A percentile compares a stretch with the other conserved stretches of the same genome.
phyloP scores from a whole-genome alignment of 2,888 invertebrate species.

The Zeuzera pyrina region DNA sequence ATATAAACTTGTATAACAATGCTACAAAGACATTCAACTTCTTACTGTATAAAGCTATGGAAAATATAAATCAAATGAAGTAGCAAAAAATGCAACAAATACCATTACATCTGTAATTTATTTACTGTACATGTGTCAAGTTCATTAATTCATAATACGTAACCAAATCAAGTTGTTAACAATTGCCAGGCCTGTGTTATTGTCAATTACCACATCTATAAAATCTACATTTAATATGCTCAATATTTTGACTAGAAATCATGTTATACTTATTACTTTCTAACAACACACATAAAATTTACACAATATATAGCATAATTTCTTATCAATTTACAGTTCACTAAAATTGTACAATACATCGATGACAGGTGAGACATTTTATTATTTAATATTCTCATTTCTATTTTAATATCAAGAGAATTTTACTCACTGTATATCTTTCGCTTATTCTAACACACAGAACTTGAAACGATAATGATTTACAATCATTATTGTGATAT shows the following conservation, averaged over 20 bases:
- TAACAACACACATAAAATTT: conserved; percentile 66
- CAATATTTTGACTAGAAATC: conserved; percentile 74
- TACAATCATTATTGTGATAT: conserved; percentile 36
- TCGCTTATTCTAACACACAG: not conserved
- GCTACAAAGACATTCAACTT: too few relatives aligned
- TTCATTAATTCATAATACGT: conserved; percentile 1
- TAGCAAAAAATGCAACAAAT: too few relatives aligned
- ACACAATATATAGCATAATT: conserved; percentile 65
- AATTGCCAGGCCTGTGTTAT: conserved; percentile 62
- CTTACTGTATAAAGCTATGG: too few relatives aligned
- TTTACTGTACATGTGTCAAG: too few relatives aligned
- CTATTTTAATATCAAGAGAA: conserved; percentile 15
- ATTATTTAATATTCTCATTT: too few relatives aligned
- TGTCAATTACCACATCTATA: conserved; percentile 68
- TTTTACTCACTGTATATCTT: conserved; percentile 23
- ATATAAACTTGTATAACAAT: too few relatives aligned
- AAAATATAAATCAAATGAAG: too few relatives aligned
- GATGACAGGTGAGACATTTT: conserved; percentile 45
- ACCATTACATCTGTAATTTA: too few relatives aligned
- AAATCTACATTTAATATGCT: conserved; percentile 68
- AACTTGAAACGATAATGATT: conserved; percentile 38
- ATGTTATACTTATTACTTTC: conserved; percentile 66
- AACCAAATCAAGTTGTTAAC: conserved; percentile 17
- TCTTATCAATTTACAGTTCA: conserved; percentile 62
- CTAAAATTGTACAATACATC: conserved; percentile 67